phyloP scores from a whole-genome alignment of 2,113 vertebrate species.

The Corythaixoides concolor region DNA sequence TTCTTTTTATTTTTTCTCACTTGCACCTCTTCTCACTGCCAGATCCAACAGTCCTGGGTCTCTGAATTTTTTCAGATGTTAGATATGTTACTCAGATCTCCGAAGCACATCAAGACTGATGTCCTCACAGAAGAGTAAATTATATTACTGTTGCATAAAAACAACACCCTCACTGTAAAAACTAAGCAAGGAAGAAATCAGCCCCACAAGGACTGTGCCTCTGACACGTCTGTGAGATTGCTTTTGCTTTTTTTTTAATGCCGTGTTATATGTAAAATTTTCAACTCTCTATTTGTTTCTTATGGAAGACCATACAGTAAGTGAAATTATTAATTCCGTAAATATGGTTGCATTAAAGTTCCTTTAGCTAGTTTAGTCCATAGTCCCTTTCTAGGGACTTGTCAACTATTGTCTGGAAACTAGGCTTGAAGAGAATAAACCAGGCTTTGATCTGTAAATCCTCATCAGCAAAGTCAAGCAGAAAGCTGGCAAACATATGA shows the following conservation, averaged over 20 bases:
- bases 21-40: fast-evolving
- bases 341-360: neutral
- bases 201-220: neutral
- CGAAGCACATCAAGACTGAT: neutral
- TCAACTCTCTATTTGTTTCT: neutral
- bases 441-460: neutral
- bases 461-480: neutral
- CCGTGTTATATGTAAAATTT: neutral
- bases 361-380: neutral
- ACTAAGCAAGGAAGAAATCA: neutral
- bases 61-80: neutral
- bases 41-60: neutral
- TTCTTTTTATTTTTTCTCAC: neutral
- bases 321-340: neutral
- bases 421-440: neutral
- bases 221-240: neutral
- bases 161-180: neutral
- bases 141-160: neutral
- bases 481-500: neutral
- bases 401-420: neutral
- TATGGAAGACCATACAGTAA: neutral
- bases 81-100: neutral
- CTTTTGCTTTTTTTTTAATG: neutral
- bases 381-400: neutral
- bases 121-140: neutral